Percentiles rank a stretch among this genome's conserved stretches.
These are phyloP conservation scores for Chloropsis hardwickii DNA, from an alignment of 2,113 vertebrate genomes.

Conservation along the genomic window DNA sequence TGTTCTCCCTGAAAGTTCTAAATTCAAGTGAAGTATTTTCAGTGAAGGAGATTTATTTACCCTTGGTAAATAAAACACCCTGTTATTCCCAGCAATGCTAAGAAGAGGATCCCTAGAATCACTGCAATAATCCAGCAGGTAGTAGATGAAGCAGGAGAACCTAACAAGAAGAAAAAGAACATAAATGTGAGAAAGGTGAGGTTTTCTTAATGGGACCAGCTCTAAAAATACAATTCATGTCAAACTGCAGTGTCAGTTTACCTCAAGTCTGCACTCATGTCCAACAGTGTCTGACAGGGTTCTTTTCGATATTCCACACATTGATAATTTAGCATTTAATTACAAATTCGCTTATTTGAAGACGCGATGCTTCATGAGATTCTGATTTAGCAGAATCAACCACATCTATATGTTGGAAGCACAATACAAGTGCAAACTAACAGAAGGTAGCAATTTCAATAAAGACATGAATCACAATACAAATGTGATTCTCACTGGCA, in stretches of 20 bases:
- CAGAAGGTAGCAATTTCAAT: neutral
- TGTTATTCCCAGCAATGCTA: neutral
- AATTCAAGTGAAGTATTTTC: neutral
- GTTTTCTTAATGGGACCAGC: neutral
- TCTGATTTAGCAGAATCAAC: neutral
- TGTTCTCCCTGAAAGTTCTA: neutral
- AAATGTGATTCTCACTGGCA: neutral
- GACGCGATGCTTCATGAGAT: neutral
- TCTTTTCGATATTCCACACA: neutral
- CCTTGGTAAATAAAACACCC: neutral
- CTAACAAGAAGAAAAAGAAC: neutral
- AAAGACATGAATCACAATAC: neutral
- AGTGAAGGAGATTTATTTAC: neutral
- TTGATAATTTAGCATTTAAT: neutral
- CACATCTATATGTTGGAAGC: neutral
- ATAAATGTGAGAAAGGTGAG: neutral
- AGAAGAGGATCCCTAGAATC: neutral
- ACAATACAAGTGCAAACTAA: neutral
- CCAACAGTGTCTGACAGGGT: neutral
- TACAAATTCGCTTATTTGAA: neutral
- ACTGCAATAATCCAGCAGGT: neutral
- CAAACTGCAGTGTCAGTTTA: neutral
- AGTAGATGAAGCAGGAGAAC: neutral
- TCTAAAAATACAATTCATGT: neutral
- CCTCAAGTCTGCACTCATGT: neutral